Conservation (phyloP, 2,888 invertebrate genomes). For the Sylvicola cinctus region DNA sequence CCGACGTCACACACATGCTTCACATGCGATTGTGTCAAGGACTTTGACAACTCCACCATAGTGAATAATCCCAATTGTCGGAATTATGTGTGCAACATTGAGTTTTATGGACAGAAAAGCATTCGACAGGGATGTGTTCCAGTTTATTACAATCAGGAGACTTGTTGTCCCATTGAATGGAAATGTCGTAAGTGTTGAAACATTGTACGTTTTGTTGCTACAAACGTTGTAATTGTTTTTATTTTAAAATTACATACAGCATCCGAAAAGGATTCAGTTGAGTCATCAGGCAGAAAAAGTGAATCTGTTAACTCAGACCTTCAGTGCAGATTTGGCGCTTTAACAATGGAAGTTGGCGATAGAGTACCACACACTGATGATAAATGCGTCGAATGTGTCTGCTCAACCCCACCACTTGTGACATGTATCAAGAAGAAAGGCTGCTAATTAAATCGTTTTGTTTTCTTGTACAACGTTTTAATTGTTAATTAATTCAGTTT, state of each 20-base stretch:
- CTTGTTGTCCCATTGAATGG: slow-evolving; percentile 12
- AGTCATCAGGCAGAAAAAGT: no score
- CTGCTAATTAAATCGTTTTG: no score
- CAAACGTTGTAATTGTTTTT: no score
- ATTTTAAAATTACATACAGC: no score
- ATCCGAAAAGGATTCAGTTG: no score
- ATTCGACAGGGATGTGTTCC: slow-evolving; percentile 10
- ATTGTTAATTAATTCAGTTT: no score
- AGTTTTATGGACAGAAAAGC: slow-evolving; percentile 8
- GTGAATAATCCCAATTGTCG: slow-evolving; percentile 9
- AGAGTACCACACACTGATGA: not conserved
- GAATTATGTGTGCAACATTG: slow-evolving; percentile 10
- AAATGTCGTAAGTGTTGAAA: slow-evolving; percentile 9
- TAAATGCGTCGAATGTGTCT: slow-evolving; percentile 1
- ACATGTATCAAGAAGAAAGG: no score
- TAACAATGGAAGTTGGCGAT: not conserved
- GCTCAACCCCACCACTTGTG: slow-evolving; percentile 1
- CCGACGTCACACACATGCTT: slow-evolving; percentile 6
- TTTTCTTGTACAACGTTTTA: no score
- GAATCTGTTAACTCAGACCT: not conserved
- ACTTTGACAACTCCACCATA: slow-evolving; percentile 5
- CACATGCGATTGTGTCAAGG: slow-evolving; percentile 6
- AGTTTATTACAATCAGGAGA: slow-evolving; percentile 8
- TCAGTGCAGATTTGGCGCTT: slow-evolving; percentile 1
- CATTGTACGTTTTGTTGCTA: no score